Evolutionary conservation across 2,888 invertebrate genomes (phyloP), one percentile per base, ranked within the genome.

Genomic region (Dolichopus griseipennis): DNA sequence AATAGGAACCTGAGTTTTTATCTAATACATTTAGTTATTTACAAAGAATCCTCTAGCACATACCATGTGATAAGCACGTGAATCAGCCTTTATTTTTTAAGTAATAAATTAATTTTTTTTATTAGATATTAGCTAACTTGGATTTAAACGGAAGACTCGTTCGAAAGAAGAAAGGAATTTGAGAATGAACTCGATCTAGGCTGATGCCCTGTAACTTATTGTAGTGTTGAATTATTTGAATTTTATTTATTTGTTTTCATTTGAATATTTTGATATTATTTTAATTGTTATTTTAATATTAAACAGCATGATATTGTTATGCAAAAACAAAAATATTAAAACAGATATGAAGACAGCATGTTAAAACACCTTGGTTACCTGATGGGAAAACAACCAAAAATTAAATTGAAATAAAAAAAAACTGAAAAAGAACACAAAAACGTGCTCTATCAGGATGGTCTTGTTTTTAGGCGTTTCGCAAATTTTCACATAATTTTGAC

Each of bases 261-360:
- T 7, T 37, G 2, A 18, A 18, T 18, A 18, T 52, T 6, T 52
- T 52, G 52, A n/a, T 15, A 2, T 52, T n/a, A 18, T 52, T 52
- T 52, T 52, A 6, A 27, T 18, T 52, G 9, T 52, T 52, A 7
- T 52, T 12, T 18, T 52, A 3, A 52, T 52, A 18, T n/a, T 7
- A 52, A 52, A 52, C 52, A 52, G 52, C 52, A 52, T 52, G 52
- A 18, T n/a, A 52, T 52, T 52, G n/a, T 52, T 52, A 52, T 52
- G 52, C 52, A 52, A 41, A 52, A 52, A n/a, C n/a, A n/a, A n/a
- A n/a, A n/a, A n/a, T n/a, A 52, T 52, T 52, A 15, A 52, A 52
- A n/a, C 52, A 52, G 52, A 52, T 52, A 52, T 52, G 52, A 52
- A 52, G 52, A 52, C 52, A 52, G 52, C 52, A 52, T 52, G 52